Base-by-base conservation (phyloP, 2,797 vertebrate genomes). In the Coregonus suidteri region DNA sequence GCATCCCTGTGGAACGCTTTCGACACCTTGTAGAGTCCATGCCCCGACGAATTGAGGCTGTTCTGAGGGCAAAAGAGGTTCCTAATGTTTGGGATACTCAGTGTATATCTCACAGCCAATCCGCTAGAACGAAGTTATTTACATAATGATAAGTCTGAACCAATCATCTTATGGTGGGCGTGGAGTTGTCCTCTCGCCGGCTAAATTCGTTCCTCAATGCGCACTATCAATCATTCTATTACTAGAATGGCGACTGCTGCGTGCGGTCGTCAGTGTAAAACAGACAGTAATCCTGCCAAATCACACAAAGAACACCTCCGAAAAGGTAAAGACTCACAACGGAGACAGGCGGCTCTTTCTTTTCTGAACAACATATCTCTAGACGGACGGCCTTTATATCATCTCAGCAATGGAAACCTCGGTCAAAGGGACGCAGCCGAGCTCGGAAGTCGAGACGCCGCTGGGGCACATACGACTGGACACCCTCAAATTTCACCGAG, bases 281-380 rank as follows among this genome's bases (percentile, higher is more conserved):
- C 84, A 76, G 82, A 83, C 11, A 90, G 92, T 81, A 51, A 90
- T 1, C 16, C 84, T 0, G 94, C 30, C 18, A 64, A 89, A 82
- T 78, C 79, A 1, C 86, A 88, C 71, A 90, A 91, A 73, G 95
- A 94, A 53, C 88, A 87, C 4, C 83, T 91, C 7, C 82, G 90
- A 53, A 94, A 90, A 87, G 88, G 84, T 31, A 95, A 93, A 16
- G 97, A 98, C 76, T 96, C 96, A 1, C 92, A 93, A 11, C 92
- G 96, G 74, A 91, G 97, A 68, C 96, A 97, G 88, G 97, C 97
- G 74, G 97, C 97, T 6, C 91, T 98, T 11, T 91, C 96, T 82
- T 98, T 98, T 86, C 94, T 98, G 65, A 98, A 88, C 66, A 98
- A 98, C 77, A 98, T 98, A 86, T 98, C 97, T 0, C 91, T 98